These are phyloP conservation scores for Gopherus flavomarginatus DNA, from an alignment of 2,113 vertebrate species.

Conservation along the genomic window DNA sequence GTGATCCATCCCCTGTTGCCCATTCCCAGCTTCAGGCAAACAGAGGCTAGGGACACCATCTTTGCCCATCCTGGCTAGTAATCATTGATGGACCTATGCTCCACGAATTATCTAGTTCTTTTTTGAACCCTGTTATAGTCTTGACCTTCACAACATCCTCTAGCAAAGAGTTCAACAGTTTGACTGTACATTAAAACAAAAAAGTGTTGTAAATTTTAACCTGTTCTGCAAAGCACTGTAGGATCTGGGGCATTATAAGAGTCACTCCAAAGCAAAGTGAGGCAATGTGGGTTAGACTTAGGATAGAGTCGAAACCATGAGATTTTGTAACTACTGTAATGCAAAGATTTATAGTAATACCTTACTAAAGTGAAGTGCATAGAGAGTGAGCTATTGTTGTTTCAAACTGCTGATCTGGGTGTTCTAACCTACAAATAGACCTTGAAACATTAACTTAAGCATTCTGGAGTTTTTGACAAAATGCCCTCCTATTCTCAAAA, in stretches of 20 bases:
- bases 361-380: not conserved
- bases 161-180: too few relatives aligned
- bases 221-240: not conserved
- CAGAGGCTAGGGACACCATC: too few relatives aligned
- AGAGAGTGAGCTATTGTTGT: not conserved
- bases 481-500: not conserved
- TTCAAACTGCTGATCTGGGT: not conserved
- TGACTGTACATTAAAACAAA: not conserved
- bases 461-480: constrained; percentile 35
- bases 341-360: not conserved
- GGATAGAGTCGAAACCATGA: not conserved
- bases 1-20: too few relatives aligned
- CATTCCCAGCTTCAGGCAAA: too few relatives aligned
- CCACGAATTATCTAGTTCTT: too few relatives aligned
- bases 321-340: not conserved
- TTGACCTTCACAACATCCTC: too few relatives aligned
- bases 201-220: not conserved
- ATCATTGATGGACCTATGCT: too few relatives aligned
- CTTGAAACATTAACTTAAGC: not conserved
- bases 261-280: not conserved
- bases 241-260: not conserved
- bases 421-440: constrained; percentile 18
- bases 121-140: too few relatives aligned
- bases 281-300: not conserved
- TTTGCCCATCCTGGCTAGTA: too few relatives aligned